These are phyloP conservation scores for Wasmannia auropunctata DNA, from an alignment of 1,140 invertebrate species.

Conservation along the genomic window DNA sequence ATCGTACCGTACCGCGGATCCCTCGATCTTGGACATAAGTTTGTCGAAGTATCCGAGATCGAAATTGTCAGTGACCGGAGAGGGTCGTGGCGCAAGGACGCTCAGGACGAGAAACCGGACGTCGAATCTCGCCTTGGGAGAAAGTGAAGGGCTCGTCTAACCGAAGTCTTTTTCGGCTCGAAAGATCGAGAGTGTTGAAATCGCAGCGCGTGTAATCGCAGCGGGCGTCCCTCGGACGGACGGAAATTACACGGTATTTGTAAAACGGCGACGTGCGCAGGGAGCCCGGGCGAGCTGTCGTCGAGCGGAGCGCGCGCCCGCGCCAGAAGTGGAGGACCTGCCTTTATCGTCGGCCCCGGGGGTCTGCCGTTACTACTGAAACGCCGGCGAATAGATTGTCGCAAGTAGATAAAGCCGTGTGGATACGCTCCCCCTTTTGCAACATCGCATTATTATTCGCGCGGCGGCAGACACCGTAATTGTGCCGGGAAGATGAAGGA, in stretches of 20 bases:
- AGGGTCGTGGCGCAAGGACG: not conserved
- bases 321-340: not conserved
- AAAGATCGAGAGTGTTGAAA: conserved; percentile 32
- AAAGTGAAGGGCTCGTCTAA: conserved; percentile 8
- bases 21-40: not conserved
- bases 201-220: not conserved
- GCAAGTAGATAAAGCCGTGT: not conserved
- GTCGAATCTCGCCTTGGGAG: not conserved
- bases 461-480: not conserved
- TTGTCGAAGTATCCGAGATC: not conserved
- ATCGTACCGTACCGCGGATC: not conserved
- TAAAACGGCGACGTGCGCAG: not conserved
- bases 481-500: conserved; percentile 85
- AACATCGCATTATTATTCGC: not conserved
- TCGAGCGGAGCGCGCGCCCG: not conserved
- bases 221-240: not conserved
- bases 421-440: not conserved
- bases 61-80: not conserved
- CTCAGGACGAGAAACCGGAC: too few relatives aligned
- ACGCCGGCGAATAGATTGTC: not conserved
- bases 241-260: conserved; percentile 6
- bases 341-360: not conserved
- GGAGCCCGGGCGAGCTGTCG: not conserved
- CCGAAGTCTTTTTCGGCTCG: not conserved
- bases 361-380: not conserved